phyloP scores from a whole-genome alignment of 64 coral and sea anemone genomes.

The Pocillopora verrucosa region DNA sequence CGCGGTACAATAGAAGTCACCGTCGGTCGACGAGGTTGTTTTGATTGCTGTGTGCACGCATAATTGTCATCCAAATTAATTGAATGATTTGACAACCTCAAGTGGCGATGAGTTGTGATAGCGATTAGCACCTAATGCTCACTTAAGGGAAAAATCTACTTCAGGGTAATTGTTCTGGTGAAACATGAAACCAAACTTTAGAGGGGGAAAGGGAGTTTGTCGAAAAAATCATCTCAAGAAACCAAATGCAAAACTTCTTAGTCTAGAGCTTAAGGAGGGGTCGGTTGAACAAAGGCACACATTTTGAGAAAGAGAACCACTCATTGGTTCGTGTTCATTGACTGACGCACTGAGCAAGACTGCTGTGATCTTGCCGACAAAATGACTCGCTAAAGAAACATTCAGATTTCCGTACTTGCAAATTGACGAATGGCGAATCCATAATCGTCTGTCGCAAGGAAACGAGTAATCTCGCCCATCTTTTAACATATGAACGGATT shows the following conservation, averaged over 20 bases:
- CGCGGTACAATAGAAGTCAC: conserved; percentile 84
- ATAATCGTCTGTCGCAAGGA: not conserved
- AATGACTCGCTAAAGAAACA: conserved; percentile 25
- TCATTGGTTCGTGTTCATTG: conserved; percentile 32
- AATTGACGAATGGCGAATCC: conserved; percentile 6
- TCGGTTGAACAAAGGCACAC: conserved; percentile 64
- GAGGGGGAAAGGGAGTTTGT: conserved; percentile 38
- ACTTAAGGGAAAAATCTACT: conserved; percentile 60
- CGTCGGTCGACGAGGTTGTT: conserved; percentile 78
- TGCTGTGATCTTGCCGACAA: conserved; percentile 82
- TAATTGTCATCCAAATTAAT: conserved; percentile 99
- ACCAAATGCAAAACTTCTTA: conserved; percentile 54
- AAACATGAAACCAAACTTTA: conserved; percentile 64
- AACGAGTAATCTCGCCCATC: not conserved
- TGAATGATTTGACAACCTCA: conserved; percentile 96
- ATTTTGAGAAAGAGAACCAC: conserved; percentile 50
- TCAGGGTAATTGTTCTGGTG: conserved; percentile 62
- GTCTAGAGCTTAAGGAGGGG: conserved; percentile 60
- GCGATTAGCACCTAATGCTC: conserved; percentile 99
- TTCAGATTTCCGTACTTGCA: conserved; percentile 35
- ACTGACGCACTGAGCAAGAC: conserved; percentile 30
- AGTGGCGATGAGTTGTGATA: conserved; percentile 95
- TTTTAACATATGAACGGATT: conserved; percentile 16
- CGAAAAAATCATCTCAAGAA: conserved; percentile 49
- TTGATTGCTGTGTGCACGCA: conserved; percentile 81